Evolutionary conservation across 2,113 vertebrate species (phyloP).

Genomic region (Nothoprocta perdicaria): DNA sequence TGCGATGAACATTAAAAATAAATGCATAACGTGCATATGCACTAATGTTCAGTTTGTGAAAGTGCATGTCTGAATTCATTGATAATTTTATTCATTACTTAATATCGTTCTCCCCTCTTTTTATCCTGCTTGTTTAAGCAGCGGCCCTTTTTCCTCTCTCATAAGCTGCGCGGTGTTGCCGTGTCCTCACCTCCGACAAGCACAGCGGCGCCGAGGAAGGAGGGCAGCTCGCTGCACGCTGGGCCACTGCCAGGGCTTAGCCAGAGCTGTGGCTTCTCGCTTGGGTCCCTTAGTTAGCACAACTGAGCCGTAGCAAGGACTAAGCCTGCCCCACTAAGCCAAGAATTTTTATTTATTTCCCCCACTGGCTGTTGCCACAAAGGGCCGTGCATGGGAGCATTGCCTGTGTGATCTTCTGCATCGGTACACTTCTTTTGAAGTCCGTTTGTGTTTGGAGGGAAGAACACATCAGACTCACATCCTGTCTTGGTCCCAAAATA

Average conservation of each 20-base stretch:
- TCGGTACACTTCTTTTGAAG: not conserved
- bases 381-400: not conserved
- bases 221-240: not conserved
- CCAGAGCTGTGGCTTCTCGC: not conserved
- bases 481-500: slow-evolving; percentile 28
- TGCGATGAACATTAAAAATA: not conserved
- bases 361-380: not conserved
- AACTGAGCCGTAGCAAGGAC: not conserved
- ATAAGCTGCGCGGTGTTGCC: not conserved
- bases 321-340: not conserved
- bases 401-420: not conserved
- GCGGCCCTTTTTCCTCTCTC: not conserved
- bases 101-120: not conserved
- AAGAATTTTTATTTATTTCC: not conserved
- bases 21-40: not conserved
- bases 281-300: not conserved
- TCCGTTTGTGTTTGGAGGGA: not conserved
- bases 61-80: not conserved
- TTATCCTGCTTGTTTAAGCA: not conserved
- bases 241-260: not conserved
- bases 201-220: not conserved
- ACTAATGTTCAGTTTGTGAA: not conserved
- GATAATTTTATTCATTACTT: not conserved
- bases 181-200: not conserved
- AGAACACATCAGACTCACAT: not conserved